Conservation (phyloP, 2,113 vertebrate genomes). For the Crotalus helleri region DNA sequence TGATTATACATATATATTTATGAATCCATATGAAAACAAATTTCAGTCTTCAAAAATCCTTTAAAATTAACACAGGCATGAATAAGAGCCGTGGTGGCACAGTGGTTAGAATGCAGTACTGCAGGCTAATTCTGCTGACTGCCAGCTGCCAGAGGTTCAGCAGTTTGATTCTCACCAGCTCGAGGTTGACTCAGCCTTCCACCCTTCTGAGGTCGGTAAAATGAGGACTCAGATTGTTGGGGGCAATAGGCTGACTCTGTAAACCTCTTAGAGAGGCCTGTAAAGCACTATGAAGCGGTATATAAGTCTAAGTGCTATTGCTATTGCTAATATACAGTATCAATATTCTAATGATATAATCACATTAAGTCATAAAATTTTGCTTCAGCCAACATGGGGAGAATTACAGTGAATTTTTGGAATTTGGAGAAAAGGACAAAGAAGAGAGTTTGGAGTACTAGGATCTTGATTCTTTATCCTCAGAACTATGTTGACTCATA, state of each 20-base stretch:
- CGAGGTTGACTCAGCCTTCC: no score
- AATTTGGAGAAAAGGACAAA: not conserved
- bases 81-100: not conserved
- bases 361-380: not conserved
- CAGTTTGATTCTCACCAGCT: no score
- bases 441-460: not conserved
- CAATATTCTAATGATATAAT: not conserved
- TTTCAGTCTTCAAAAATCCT: not conserved
- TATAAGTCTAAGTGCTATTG: no score
- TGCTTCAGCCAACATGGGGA: not conserved
- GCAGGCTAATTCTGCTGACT: no score
- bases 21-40: not conserved
- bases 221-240: no score
- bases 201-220: no score
- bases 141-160: no score
- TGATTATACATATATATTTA: not conserved
- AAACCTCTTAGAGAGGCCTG: no score
- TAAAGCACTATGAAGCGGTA: no score
- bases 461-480: not conserved
- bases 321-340: not conserved
- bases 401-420: not conserved
- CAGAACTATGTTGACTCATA: not conserved
- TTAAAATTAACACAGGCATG: not conserved
- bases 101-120: no score
- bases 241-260: no score